Base-by-base conservation (phyloP, 2,113 vertebrate species). In the Bubo bubo region DNA sequence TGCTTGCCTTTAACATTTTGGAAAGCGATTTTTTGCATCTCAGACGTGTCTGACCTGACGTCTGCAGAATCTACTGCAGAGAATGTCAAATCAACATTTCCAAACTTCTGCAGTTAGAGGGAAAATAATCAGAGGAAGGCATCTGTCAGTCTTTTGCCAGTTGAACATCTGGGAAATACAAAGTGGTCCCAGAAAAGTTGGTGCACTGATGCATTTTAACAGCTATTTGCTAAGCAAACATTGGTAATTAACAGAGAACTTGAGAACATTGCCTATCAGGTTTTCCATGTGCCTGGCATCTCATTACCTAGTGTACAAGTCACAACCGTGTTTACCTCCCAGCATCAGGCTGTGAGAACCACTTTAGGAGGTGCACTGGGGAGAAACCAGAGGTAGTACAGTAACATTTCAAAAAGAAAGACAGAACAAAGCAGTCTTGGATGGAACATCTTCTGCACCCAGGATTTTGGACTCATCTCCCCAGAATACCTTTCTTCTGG, bases 191-290 rank as follows among this genome's bases (percentile, higher is more conserved):
- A 56, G 71, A 90, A 83, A 93, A 72, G 67, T 73, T 79, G 64
- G 32, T 86, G 74, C 82, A 58, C 72, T 47, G 72, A 79, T 70
- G 60, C 86, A 77, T 62, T 86, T 74, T 63, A 93, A 34, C 47
- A 64, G 28, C 47, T 97, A 63, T 96, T 94, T 96, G 80, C 92
- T 94, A 79, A 93, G 83, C 88, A 94, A 96, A 96, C 79, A 89
- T 2, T 76, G 27, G 80, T 79, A 91, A 88, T 77, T 84, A 91
- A 64, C 45, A 73, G 77, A 70, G 66, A 75, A 79, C 34, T 55
- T 63, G 76, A 95, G 75, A 96, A 64, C 73, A 58, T 27, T 59
- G 56, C 55, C 68, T 63, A 19, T 24, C 68, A 71, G 70, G 71
- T 66, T 73, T 60, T 88, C 76, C 71, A 45, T 71, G 91, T 62